Evolutionary conservation across 2,797 vertebrate species (phyloP).

Genomic region (Falco peregrinus): DNA sequence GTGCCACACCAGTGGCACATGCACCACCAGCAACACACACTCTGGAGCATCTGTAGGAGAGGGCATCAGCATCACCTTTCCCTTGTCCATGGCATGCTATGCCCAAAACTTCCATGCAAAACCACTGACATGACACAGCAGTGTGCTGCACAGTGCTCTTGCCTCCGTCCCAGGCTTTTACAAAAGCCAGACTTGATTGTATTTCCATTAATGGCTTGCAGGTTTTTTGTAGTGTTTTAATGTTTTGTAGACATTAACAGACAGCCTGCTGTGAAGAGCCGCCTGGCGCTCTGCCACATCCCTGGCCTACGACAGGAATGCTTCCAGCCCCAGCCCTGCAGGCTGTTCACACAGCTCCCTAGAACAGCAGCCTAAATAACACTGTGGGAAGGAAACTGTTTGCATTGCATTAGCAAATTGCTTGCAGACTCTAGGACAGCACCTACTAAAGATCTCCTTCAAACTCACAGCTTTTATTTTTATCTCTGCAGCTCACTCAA

Average conservation of each 20-base stretch:
- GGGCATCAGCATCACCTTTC: no score
- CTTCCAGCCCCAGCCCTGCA: background rate
- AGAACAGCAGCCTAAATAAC: background rate
- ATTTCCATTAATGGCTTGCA: background rate
- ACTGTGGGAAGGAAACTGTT: background rate
- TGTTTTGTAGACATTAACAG: rapidly evolving
- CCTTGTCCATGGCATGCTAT: rapidly evolving
- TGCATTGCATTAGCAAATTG: background rate
- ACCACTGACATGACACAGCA: rapidly evolving
- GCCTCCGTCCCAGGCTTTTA: background rate
- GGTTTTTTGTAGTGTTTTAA: no score
- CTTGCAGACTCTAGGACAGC: background rate
- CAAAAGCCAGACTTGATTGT: background rate
- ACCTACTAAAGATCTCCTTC: background rate
- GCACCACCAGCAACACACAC: background rate
- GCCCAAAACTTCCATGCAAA: background rate
- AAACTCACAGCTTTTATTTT: background rate
- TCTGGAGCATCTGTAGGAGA: background rate
- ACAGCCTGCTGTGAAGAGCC: rapidly evolving
- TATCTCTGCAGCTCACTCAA: background rate
- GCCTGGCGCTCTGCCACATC: background rate
- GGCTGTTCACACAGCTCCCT: background rate
- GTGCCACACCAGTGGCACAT: rapidly evolving
- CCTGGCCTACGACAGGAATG: background rate
- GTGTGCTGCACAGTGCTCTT: background rate